Percentiles rank a stretch among this genome's conserved stretches.
Conservation (phyloP, 2,888 invertebrate species). For the Perizoma flavofasciatum region DNA sequence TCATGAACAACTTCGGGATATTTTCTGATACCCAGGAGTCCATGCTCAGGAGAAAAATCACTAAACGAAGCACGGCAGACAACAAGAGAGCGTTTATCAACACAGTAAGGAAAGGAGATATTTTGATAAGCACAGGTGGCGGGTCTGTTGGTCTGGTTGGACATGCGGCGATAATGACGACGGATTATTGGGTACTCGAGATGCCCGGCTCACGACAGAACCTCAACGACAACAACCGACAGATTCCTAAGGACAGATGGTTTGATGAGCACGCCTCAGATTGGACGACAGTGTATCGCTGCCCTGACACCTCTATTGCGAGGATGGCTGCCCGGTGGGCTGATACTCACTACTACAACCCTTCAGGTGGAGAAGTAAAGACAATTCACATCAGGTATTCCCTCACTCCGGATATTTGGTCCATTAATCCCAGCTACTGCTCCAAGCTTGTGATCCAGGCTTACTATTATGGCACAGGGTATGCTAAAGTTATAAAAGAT, state of each 20-base stretch:
- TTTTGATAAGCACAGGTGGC: constrained; percentile 49
- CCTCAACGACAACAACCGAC: constrained; percentile 52
- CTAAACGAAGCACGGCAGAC: constrained; percentile 53
- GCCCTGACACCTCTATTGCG: constrained; percentile 48
- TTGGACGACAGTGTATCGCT: constrained; percentile 61
- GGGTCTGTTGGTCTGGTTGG: constrained; percentile 55
- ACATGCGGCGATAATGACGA: constrained; percentile 62
- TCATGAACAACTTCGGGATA: constrained; percentile 65
- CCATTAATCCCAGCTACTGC: constrained; percentile 59
- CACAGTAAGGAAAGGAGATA: constrained; percentile 57
- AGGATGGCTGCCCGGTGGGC: constrained; percentile 57
- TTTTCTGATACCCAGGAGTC: constrained; percentile 61
- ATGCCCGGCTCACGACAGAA: constrained; percentile 47
- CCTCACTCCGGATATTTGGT: constrained; percentile 48
- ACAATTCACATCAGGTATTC: constrained; percentile 55
- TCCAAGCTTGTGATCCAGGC: constrained; percentile 63
- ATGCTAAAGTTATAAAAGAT: constrained; percentile 49
- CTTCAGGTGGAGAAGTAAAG: constrained; percentile 50
- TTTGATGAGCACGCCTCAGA: constrained; percentile 56
- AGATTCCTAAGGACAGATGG: constrained; percentile 55
- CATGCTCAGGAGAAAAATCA: constrained; percentile 57
- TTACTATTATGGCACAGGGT: constrained; percentile 58
- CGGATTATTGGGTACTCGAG: constrained; percentile 59
- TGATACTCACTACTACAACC: constrained; percentile 55
- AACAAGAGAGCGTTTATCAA: constrained; percentile 59